Percentiles rank a stretch among this genome's conserved stretches.
phyloP scores from a whole-genome alignment of 2,113 vertebrate genomes.

The Syrmaticus mikado region DNA sequence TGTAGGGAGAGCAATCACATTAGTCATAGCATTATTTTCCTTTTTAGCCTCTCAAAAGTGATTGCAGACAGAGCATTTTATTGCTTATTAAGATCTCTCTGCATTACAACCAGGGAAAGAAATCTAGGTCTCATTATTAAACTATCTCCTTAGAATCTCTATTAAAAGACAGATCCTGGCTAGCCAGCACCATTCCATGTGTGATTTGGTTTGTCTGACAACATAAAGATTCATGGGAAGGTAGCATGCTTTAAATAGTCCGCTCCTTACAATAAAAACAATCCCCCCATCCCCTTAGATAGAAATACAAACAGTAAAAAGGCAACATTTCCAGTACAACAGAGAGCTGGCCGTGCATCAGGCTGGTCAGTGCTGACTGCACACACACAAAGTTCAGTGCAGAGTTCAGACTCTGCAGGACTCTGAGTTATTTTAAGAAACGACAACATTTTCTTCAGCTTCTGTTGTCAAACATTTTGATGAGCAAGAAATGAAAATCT shows the following conservation, averaged over 20 bases:
- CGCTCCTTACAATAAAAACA: not conserved
- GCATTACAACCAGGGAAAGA: conserved; percentile 11
- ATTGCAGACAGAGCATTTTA: conserved; percentile 64
- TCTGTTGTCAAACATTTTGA: not conserved
- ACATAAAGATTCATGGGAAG: conserved; percentile 4
- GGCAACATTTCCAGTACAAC: not conserved
- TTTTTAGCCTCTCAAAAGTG: conserved; percentile 45
- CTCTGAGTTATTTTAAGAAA: not conserved
- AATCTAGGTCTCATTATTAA: conserved; percentile 63
- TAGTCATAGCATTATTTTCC: conserved; percentile 36
- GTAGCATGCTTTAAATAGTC: conserved; percentile 6
- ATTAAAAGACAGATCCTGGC: conserved; percentile 1
- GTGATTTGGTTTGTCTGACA: conserved; percentile 11
- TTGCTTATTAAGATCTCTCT: conserved; percentile 48
- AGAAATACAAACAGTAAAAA: not conserved
- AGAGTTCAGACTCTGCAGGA: not conserved
- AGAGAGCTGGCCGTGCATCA: not conserved
- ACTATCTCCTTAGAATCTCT: conserved; percentile 28
- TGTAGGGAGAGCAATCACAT: conserved; percentile 51
- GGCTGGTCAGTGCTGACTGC: not conserved
- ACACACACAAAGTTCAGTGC: not conserved
- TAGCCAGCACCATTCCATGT: not conserved
- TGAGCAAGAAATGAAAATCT: not conserved
- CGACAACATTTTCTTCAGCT: not conserved
- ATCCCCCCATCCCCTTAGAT: not conserved